Evolutionary conservation across 2,888 invertebrate species (phyloP).

Genomic region (Panopea generosa): DNA sequence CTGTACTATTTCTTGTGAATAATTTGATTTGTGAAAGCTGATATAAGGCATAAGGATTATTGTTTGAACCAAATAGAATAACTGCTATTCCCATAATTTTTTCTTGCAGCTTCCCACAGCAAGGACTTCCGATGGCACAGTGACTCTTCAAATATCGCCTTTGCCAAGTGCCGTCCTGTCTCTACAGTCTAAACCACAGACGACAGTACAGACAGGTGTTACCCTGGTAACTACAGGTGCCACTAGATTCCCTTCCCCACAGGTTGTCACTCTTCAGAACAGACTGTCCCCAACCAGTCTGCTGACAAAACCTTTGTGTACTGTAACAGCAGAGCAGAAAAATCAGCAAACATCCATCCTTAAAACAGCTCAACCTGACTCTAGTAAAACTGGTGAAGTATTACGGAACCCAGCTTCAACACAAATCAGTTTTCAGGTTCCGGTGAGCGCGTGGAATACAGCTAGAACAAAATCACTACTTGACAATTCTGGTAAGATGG

Average conservation of each 20-base stretch:
- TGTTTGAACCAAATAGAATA: too few relatives aligned
- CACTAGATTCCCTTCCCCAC: slow-evolving; percentile 28
- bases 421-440: slow-evolving; percentile 58
- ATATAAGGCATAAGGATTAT: too few relatives aligned
- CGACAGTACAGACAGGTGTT: slow-evolving; percentile 5
- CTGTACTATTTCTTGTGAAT: too few relatives aligned
- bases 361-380: slow-evolving; percentile 9
- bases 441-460: slow-evolving; percentile 51
- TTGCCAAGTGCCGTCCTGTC: neutral
- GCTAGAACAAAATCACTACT: slow-evolving; percentile 54
- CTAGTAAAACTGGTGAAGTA: slow-evolving; percentile 14
- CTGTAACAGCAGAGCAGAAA: slow-evolving; percentile 12
- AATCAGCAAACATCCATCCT: slow-evolving; percentile 8
- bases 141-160: slow-evolving; percentile 36
- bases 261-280: slow-evolving; percentile 46
- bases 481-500: slow-evolving; percentile 42
- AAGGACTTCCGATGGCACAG: slow-evolving; percentile 44
- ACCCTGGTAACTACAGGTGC: slow-evolving; percentile 6
- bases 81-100: too few relatives aligned
- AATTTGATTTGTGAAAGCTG: too few relatives aligned
- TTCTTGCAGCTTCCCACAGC: too few relatives aligned
- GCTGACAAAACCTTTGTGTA: slow-evolving; percentile 23
- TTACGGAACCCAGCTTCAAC: slow-evolving; percentile 18
- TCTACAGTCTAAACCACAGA: slow-evolving; percentile 30
- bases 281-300: slow-evolving; percentile 19